phyloP scores from a whole-genome alignment of 2,797 vertebrate species.

The Syncerus caffer region DNA sequence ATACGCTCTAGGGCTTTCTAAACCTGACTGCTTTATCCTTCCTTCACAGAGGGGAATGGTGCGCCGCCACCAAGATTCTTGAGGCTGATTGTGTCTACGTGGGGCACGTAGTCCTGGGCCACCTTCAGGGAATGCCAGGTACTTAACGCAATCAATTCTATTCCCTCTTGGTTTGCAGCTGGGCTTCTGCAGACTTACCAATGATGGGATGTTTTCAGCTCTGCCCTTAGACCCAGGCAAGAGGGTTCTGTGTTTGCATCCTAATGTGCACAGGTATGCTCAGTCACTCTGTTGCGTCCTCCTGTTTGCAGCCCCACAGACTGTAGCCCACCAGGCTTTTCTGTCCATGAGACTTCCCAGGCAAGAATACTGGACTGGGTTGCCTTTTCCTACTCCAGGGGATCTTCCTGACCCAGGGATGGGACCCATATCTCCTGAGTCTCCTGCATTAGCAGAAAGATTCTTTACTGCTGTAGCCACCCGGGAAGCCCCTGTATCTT shows the following conservation, averaged over 20 bases:
- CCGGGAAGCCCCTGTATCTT: background rate
- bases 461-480: background rate
- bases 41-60: background rate
- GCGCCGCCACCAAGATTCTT: fast-evolving
- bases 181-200: background rate
- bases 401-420: background rate
- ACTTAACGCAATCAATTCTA: background rate
- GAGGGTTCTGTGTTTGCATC: background rate
- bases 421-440: background rate
- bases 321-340: background rate
- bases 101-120: background rate
- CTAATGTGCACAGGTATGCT: background rate
- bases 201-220: background rate
- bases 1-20: background rate
- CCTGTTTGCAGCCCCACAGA: background rate
- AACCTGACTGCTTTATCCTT: background rate
- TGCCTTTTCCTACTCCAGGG: background rate
- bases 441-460: background rate
- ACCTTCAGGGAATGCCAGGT: background rate
- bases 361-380: background rate
- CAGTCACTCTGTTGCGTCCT: background rate
- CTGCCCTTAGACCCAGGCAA: background rate
- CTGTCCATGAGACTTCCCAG: background rate
- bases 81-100: background rate
- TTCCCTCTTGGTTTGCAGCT: background rate